Evolutionary conservation across 2,888 invertebrate species (phyloP).

Genomic region (Leptinotarsa tumamoca): DNA sequence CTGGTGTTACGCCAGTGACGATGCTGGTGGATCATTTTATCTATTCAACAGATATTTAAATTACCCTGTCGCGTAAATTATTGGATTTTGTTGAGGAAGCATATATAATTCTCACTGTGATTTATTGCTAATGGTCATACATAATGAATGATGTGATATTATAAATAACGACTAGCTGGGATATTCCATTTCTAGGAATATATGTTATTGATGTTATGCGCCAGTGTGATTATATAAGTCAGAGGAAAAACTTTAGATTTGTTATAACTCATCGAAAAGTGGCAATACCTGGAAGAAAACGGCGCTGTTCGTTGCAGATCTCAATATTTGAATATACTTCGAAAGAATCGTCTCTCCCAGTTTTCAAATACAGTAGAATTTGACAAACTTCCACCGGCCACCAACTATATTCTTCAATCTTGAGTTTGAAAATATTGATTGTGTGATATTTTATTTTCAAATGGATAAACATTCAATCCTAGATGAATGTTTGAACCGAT

Average conservation of each 20-base stretch:
- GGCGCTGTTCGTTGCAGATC: too few relatives aligned
- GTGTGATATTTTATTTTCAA: too few relatives aligned
- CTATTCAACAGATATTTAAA: constrained; percentile 17
- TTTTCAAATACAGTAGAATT: too few relatives aligned
- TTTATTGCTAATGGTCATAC: background rate
- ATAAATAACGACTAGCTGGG: background rate
- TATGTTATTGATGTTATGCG: background rate
- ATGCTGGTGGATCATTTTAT: constrained; percentile 8
- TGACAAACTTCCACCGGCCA: too few relatives aligned
- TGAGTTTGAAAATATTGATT: too few relatives aligned
- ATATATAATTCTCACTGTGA: constrained; percentile 1
- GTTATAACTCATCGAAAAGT: too few relatives aligned
- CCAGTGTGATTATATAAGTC: background rate
- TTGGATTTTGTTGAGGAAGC: constrained; percentile 12
- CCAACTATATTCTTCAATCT: too few relatives aligned
- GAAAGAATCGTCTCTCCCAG: too few relatives aligned
- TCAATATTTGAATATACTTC: too few relatives aligned
- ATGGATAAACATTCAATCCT: too few relatives aligned
- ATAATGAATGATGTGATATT: background rate
- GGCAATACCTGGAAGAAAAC: too few relatives aligned
- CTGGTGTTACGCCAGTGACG: background rate
- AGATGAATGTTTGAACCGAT: too few relatives aligned
- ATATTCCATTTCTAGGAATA: background rate
- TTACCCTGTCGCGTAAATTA: constrained; percentile 9
- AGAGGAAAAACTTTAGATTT: background rate